Base-by-base conservation (phyloP, 1,140 invertebrate species). In the Homalodisca vitripennis region DNA sequence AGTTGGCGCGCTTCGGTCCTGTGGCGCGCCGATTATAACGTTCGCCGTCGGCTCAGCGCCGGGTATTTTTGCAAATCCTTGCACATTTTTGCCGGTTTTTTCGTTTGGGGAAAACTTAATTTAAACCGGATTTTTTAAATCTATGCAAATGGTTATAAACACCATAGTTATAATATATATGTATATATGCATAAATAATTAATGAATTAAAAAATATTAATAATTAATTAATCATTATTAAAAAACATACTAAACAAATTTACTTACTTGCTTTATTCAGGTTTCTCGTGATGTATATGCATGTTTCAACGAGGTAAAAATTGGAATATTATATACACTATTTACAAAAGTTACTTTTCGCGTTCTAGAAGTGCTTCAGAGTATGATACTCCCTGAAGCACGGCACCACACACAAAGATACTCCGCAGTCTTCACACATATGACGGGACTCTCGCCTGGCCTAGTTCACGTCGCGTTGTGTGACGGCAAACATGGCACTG, bases 341-440 rank as follows among this genome's bases (percentile, higher is more conserved):
- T 51, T 14, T 51, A 51, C 48, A 51, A 3, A 51, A 20, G 48
- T n/a, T 51, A n/a, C 3, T 51, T 51, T 51, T 3, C 22, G 3
- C 48, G 3, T 51, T 51, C 22, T 51, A 51, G 48, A 10, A 51
- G n/a, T 51, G 6, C n/a, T 51, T 51, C 48, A 64, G 29, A 31
- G 62, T 30, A 24, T 64, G 62, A 32, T 70, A 70, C 3, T 30
- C 64, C 10, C n/a, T 30, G 46, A 70, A 70, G 48, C 69, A 70
- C 0, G 64, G 47, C 1, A 29, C 31, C 20, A 70, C 64, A 32
- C 64, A 53, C 64, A 70, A 27, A 10, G 64, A 46, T 1, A 68
- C 65, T 20, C 47, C 47, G 51, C 69, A 70, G 10, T 70, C 68
- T 6, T 46, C 6, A 32, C 68, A 70, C n/a, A 1, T 3, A 2